These are phyloP conservation scores for Parotocinclus haroldoi DNA, from an alignment of 2,797 vertebrate species.

Conservation along the genomic window DNA sequence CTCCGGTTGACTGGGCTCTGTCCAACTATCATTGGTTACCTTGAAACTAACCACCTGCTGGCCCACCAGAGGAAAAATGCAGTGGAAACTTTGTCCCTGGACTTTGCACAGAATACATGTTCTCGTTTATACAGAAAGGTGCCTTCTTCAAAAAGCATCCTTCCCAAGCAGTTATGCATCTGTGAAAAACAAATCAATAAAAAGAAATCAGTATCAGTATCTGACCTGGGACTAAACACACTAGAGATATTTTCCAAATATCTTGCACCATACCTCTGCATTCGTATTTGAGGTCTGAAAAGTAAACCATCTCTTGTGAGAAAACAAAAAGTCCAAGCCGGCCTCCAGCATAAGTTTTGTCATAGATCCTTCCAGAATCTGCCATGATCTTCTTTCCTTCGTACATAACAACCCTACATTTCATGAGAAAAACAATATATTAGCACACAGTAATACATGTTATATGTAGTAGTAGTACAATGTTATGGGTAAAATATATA, in stretches of 20 bases:
- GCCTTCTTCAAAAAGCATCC: constrained; percentile 80
- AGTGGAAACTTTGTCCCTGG: constrained; percentile 78
- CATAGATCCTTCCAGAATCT: constrained; percentile 93
- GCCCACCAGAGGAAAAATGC: constrained; percentile 74
- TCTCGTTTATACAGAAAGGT: constrained; percentile 84
- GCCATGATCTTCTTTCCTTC: constrained; percentile 99
- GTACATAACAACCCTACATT: constrained; percentile 91
- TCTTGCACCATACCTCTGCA: constrained; percentile 84
- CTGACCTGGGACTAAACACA: not conserved
- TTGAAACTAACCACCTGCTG: constrained; percentile 77
- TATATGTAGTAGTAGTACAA: not conserved
- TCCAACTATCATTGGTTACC: constrained; percentile 72
- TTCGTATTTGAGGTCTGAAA: constrained; percentile 98
- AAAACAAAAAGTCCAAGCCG: constrained; percentile 95
- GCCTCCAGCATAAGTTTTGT: constrained; percentile 95
- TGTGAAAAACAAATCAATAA: constrained; percentile 56
- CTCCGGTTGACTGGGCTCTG: constrained; percentile 65
- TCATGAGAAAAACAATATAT: constrained; percentile 2
- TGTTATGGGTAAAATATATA: no score
- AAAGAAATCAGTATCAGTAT: constrained; percentile 11
- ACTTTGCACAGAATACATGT: constrained; percentile 65
- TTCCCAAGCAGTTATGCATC: constrained; percentile 80
- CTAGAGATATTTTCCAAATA: not conserved
- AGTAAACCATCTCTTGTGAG: constrained; percentile 99
- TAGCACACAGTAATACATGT: not conserved